Base-by-base conservation (phyloP, 30 jellyfish, hydroid and myxozoan species). In the Hydra vulgaris region DNA sequence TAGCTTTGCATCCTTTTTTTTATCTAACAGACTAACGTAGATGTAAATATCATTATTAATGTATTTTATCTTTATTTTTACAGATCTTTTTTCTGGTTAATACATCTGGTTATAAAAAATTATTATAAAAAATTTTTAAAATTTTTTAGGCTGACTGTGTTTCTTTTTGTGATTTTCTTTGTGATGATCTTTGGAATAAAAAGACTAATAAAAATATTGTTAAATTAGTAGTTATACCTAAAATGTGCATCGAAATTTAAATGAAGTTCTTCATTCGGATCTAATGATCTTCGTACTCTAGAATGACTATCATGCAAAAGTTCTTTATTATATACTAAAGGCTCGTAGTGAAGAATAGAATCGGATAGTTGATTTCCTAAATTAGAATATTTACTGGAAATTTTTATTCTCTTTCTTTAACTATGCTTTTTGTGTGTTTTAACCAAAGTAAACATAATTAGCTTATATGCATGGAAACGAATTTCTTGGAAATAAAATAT, bases 231-330 rank as follows among this genome's bases (percentile, higher is more conserved):
- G 53, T 53, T 0, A 66, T 85, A 89, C 97, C 95, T 85, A n/a
- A 83, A 84, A 81, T 85, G 95, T 19, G 97, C 89, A 17, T 89
- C 70, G 78, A 89, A 89, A 74, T 86, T 79, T 18, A 89, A 81
- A 68, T 85, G 89, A 3, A 89, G 84, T 77, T 81, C 81, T 23
- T 81, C 82, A 54, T 86, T 73, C 7, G 91, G 82, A 21, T 76
- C 82, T 25, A 72, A 26, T 0, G 97, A 89, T 67, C 97, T 68
- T 26, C 94, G 80, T 21, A 79, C 95, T 53, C 95, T 26, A 7
- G 61, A 26, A 82, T 89, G 97, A 7, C 76, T 81, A 17, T 15
- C 54, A 40, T 25, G 21, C 73, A 89, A 70, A 21, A 72, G 85
- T 19, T 85, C 86, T 73, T 77, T 72, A 54, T 79, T 85, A 78